Conservation (phyloP, 2,888 invertebrate species). For the Ormia ochracea region DNA sequence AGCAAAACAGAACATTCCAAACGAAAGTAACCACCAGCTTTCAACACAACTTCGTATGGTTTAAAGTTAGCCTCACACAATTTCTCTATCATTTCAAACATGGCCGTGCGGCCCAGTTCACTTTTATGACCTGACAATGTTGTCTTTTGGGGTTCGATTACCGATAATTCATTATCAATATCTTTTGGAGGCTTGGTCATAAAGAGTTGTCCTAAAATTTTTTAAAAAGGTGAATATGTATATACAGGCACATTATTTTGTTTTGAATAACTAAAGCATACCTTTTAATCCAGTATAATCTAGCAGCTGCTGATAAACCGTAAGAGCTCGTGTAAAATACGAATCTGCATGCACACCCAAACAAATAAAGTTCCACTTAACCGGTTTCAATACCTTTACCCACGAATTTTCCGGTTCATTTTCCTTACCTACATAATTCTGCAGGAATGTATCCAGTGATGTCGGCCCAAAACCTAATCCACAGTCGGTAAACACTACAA, state of each 20-base stretch:
- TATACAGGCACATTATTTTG: not conserved
- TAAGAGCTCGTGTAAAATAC: slow-evolving; percentile 76
- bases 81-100: slow-evolving; percentile 80
- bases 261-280: not conserved
- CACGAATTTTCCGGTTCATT: slow-evolving; percentile 78
- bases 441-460: slow-evolving; percentile 80
- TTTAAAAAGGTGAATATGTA: not conserved
- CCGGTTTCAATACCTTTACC: slow-evolving; percentile 87
- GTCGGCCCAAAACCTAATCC: slow-evolving; percentile 81
- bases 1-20: slow-evolving; percentile 84
- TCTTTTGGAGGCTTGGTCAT: slow-evolving; percentile 69
- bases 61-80: slow-evolving; percentile 85
- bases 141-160: slow-evolving; percentile 35
- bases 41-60: slow-evolving; percentile 84
- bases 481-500: slow-evolving; percentile 87
- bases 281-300: slow-evolving; percentile 86
- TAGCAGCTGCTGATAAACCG: slow-evolving; percentile 85
- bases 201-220: slow-evolving; percentile 68
- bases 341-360: slow-evolving; percentile 82
- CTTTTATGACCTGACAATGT: slow-evolving; percentile 69
- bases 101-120: slow-evolving; percentile 72
- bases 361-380: slow-evolving; percentile 87
- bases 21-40: slow-evolving; percentile 82
- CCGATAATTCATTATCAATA: slow-evolving; percentile 74
- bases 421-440: slow-evolving; percentile 69